A percentile compares a stretch with the other conserved stretches of the same genome.
Evolutionary conservation across 2,797 vertebrate species (phyloP).

Genomic region (Macroramphosus scolopax): DNA sequence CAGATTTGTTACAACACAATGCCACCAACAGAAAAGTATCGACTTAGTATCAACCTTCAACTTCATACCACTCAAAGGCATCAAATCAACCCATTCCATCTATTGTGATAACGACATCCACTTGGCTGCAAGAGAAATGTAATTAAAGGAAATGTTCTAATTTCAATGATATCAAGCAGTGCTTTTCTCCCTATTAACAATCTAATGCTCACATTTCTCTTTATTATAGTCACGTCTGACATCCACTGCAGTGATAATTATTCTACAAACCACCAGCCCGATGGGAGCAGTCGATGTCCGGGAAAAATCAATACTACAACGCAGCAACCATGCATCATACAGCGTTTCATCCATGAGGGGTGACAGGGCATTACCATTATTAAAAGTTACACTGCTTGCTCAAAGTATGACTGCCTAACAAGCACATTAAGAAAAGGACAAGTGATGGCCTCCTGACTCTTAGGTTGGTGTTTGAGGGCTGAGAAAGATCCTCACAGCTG

Average conservation of each 20-base stretch:
- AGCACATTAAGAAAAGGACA: constrained; percentile 14
- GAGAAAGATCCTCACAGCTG: constrained; percentile 34
- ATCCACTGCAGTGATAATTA: constrained; percentile 43
- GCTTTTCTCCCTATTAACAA: constrained; percentile 8
- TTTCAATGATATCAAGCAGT: constrained; percentile 21
- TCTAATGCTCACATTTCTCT: constrained; percentile 23
- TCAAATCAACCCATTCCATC: neutral
- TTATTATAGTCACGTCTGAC: constrained; percentile 13
- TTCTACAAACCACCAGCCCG: constrained; percentile 34
- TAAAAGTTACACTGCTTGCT: constrained; percentile 23
- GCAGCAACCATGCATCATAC: constrained; percentile 20
- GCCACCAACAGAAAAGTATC: too few relatives aligned
- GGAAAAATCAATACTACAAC: constrained; percentile 43
- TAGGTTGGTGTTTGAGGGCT: constrained; percentile 8
- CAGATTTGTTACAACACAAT: too few relatives aligned
- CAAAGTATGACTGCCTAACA: constrained; percentile 7
- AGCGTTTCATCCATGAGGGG: constrained; percentile 25
- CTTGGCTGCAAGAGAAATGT: constrained; percentile 2
- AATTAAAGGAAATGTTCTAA: constrained; percentile 12
- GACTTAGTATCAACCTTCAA: too few relatives aligned
- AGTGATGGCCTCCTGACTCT: constrained; percentile 27
- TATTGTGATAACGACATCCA: constrained; percentile 15
- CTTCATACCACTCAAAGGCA: neutral
- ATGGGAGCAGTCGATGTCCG: constrained; percentile 38
- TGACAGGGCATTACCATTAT: constrained; percentile 20